Base-by-base conservation (phyloP, 2,797 vertebrate species). In the Scolopax rusticola region DNA sequence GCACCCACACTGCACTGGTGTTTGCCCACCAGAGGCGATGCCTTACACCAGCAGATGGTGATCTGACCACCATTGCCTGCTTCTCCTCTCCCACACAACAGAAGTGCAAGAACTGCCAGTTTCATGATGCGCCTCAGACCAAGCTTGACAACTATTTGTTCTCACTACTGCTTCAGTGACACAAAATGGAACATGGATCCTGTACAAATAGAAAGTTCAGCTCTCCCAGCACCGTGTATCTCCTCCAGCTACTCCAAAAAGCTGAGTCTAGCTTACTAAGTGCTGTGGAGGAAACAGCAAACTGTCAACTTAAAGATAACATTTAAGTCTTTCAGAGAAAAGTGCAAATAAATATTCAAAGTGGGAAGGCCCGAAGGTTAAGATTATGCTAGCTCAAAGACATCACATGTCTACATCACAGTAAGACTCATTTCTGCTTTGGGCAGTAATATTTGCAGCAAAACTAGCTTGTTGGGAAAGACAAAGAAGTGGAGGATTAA, bases 11-110 rank as follows among this genome's bases (percentile, higher is more conserved):
- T 5, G 54, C 41, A 38, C 47, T 61, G 53, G 30, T 36, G 40
- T 10, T 30, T 2, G 1, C 18, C 50, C 70, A 68, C 23, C 28
- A 75, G n/a, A 63, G 23, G 23, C 18, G 53, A 2, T 2, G 2
- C 60, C 30, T 54, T 9, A 59, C 0, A 0, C 15, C 77, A 81
- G 48, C 68, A 40, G 67, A 45, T 59, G 77, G 54, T 0, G 0
- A 60, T 11, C 32, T 33, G 50, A 74, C 27, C 74, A 50, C 36
- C 40, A 25, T 4, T 40, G 63, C 32, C 23, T 7, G 27, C 12
- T 57, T 5, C 51, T 92, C 71, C 80, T 51, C 40, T 84, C 24
- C 63, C 53, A 57, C 36, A 16, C 1, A 4, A 50, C 40, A 54
- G 8, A 69, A 53, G 8, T 6, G 16, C 0, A 0, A 28, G 23